Conservation (phyloP, 1,140 invertebrate species). For the Delia radicum region DNA sequence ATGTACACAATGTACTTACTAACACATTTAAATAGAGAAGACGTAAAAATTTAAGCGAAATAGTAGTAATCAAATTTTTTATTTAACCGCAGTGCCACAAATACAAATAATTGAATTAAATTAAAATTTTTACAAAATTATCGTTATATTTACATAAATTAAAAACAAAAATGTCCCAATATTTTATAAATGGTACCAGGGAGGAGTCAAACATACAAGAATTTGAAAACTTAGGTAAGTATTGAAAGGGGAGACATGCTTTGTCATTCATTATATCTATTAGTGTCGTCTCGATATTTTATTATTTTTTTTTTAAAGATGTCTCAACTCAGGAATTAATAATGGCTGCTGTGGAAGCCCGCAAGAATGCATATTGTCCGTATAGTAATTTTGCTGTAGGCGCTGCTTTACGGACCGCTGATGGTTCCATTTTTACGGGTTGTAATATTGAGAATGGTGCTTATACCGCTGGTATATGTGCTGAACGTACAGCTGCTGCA, state of each 20-base stretch:
- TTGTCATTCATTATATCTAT: too few species aligned
- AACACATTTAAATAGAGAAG: too few species aligned
- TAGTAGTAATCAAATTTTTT: too few species aligned
- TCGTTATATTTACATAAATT: not conserved
- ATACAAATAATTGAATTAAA: too few species aligned
- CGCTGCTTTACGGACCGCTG: conserved; percentile 75
- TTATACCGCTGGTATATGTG: conserved; percentile 80
- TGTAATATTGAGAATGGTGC: conserved; percentile 93
- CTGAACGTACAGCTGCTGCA: conserved; percentile 82
- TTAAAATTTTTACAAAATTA: too few species aligned
- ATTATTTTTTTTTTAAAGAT: conserved; percentile 55
- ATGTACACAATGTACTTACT: too few species aligned
- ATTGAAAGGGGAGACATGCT: too few species aligned
- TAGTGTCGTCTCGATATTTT: too few species aligned
- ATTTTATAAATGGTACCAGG: conserved; percentile 43
- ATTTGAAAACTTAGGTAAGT: conserved; percentile 39
- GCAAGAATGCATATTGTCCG: conserved; percentile 77
- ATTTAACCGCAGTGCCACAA: too few species aligned
- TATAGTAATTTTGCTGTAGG: conserved; percentile 90
- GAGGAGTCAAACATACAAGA: conserved; percentile 39
- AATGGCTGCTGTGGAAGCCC: conserved; percentile 62
- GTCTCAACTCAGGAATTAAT: conserved; percentile 65
- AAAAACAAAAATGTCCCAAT: conserved; percentile 22
- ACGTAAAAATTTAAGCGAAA: too few species aligned
- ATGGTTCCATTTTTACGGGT: conserved; percentile 69